Base-by-base conservation (phyloP, 2,888 invertebrate species). In the Cepaea hortensis region DNA sequence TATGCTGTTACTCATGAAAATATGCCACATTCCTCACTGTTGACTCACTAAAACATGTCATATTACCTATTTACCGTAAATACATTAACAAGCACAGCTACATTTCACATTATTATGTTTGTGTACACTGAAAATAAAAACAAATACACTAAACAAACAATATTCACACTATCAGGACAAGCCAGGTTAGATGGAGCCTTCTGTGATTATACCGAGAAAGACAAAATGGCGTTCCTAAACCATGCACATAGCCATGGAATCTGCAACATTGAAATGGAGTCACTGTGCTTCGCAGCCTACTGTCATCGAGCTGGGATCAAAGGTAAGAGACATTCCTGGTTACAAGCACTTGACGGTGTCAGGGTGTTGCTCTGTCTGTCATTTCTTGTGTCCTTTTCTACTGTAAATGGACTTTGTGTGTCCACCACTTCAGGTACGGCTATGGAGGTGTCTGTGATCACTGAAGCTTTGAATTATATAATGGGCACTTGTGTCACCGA, bases 231-330 rank as follows among this genome's bases (percentile, higher is more conserved):
- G 73, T 99, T 98, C 94, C 95, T 99, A 91, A 90, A 92, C 46
- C 96, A 96, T 91, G 90, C 92, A 62, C 88, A 93, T 83, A 90
- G 91, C 15, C 95, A 96, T 81, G 98, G 98, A 4, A 97, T 99
- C 20, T 96, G 97, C 46, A 99, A 99, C 95, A 98, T 99, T 92
- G 99, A 99, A 95, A 98, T 98, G 99, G 99, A 99, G 95, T 97
- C 97, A 55, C 96, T 98, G 15, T 97, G 97, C 50, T 99, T 99
- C 94, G 98, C 98, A 0, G 98, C 98, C 1, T 96, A 98, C 87
- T 98, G 98, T 23, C 97, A 98, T 94, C 97, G 98, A 94, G 98
- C 98, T 20, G 98, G 98, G 18, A 97, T 98, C 90, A 97, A 96
- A 94, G 97, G 93, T 94, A 89, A 90, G 75, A n/a, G 0, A 50